phyloP scores from a whole-genome alignment of 2,888 invertebrate genomes.

The Phasia obesa region DNA sequence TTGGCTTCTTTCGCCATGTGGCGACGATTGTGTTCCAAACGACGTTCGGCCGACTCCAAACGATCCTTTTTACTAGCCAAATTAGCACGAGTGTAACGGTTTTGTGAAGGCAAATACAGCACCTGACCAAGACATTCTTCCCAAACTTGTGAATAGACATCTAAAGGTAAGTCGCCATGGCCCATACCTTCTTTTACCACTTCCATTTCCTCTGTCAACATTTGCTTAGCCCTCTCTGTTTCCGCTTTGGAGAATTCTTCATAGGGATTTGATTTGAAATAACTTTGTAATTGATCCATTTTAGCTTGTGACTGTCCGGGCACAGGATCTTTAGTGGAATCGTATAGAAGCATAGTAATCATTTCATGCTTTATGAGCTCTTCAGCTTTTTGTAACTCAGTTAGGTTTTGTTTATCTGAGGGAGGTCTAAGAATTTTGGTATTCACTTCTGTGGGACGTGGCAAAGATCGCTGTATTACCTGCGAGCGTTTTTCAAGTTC shows the following conservation, averaged over 20 bases:
- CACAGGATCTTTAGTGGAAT: slow-evolving; percentile 91
- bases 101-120: slow-evolving; percentile 94
- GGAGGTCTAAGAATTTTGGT: slow-evolving; percentile 90
- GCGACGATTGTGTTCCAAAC: slow-evolving; percentile 94
- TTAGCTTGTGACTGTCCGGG: slow-evolving; percentile 81
- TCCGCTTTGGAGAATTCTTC: slow-evolving; percentile 88
- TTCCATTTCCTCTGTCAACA: slow-evolving; percentile 92
- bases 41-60: slow-evolving; percentile 95
- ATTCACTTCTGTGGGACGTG: slow-evolving; percentile 94
- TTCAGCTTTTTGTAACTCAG: slow-evolving; percentile 96
- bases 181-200: slow-evolving; percentile 96
- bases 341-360: slow-evolving; percentile 96
- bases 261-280: slow-evolving; percentile 94
- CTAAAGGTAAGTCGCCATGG: slow-evolving; percentile 95
- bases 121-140: slow-evolving; percentile 97
- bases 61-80: slow-evolving; percentile 98
- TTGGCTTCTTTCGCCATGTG: slow-evolving; percentile 99
- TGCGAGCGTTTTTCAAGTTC: slow-evolving; percentile 89
- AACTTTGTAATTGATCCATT: slow-evolving; percentile 87
- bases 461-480: slow-evolving; percentile 92
- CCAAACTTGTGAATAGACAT: slow-evolving; percentile 97
- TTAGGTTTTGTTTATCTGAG: slow-evolving; percentile 89
- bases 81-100: slow-evolving; percentile 96
- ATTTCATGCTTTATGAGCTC: slow-evolving; percentile 98
- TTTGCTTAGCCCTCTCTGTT: slow-evolving; percentile 85